phyloP scores from a whole-genome alignment of 2,797 vertebrate genomes.

The Takifugu rubripes region DNA sequence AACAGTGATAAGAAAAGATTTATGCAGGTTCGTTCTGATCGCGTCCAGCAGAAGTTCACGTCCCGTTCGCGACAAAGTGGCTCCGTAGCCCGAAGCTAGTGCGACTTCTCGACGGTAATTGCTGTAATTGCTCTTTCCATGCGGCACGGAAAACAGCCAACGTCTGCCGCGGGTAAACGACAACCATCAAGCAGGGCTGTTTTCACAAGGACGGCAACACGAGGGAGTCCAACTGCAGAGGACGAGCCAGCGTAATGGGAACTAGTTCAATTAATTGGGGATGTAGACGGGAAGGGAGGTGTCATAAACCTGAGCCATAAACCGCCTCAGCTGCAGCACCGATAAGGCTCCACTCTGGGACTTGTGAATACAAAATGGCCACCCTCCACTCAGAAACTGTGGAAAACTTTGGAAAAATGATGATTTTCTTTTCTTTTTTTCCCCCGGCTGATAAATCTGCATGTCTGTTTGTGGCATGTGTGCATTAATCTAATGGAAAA shows the following conservation, averaged over 20 bases:
- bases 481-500: slow-evolving; percentile 55
- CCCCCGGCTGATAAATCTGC: slow-evolving; percentile 42
- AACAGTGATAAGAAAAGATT: slow-evolving; percentile 42
- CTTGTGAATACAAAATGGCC: slow-evolving; percentile 58
- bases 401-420: slow-evolving; percentile 26
- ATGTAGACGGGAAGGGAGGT: slow-evolving; percentile 50
- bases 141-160: slow-evolving; percentile 58
- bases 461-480: slow-evolving; percentile 48
- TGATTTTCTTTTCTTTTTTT: slow-evolving; percentile 38
- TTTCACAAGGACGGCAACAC: slow-evolving; percentile 38
- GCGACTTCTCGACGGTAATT: slow-evolving; percentile 58
- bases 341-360: slow-evolving; percentile 40
- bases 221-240: slow-evolving; percentile 51
- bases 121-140: slow-evolving; percentile 59
- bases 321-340: slow-evolving; percentile 40
- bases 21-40: slow-evolving; percentile 28
- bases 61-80: slow-evolving; percentile 34
- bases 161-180: slow-evolving; percentile 53
- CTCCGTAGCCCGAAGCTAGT: slow-evolving; percentile 39
- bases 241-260: slow-evolving; percentile 53
- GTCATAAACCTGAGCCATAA: slow-evolving; percentile 59
- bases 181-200: slow-evolving; percentile 38
- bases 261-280: slow-evolving; percentile 64
- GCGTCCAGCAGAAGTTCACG: slow-evolving; percentile 37
- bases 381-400: slow-evolving; percentile 43